Evolutionary conservation across 2,888 invertebrate species (phyloP), one percentile per base, ranked within the genome.

Genomic region (Carcina quercana): DNA sequence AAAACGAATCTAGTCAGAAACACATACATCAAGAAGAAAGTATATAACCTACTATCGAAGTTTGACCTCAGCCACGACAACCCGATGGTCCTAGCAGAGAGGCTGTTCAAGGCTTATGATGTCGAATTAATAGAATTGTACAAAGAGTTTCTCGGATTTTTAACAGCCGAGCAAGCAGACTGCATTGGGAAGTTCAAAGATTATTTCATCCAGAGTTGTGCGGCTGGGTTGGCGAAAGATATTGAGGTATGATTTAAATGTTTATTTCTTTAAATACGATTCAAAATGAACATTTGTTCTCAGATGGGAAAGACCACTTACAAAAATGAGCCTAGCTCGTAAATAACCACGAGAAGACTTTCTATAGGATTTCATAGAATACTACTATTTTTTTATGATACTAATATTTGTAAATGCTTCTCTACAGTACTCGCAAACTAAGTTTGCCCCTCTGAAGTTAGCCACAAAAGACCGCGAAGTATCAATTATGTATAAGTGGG

Each of bases 111-210:
- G 2, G 32, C 45, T 0, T 61, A 61, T 3, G 51, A 48, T 0
- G 41, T 44, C 0, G 69, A 68, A 1, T 40, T 72, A 1, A 34
- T 62, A 0, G 74, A 78, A 5, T 19, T 76, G 14, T 72, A 65
- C 22, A 64, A 59, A 6, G 83, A 82, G 17, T 79, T 83, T 35
- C 10, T 75, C 0, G 61, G 59, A 0, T 76, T 79, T 34, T 52
- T 83, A 0, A 80, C 72, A 0, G 50, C 74, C 0, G 65, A 66
- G 3, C 83, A 83, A 30, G 82, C 72, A 0, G 75, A 74, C 1
- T 40, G 40, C 2, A 26, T 71, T 1, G 53, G 59, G 0, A 50
- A 39, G 2, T 83, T 70, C 43, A 55, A 50, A 29, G 74, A 74
- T 27, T 76, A 80, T 37, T 79, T 83, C 26, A 40, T 59, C 1